Evolutionary conservation across 2,797 vertebrate species (phyloP), one percentile per base, ranked within the genome.

Genomic region (Eulemur albifrons): DNA sequence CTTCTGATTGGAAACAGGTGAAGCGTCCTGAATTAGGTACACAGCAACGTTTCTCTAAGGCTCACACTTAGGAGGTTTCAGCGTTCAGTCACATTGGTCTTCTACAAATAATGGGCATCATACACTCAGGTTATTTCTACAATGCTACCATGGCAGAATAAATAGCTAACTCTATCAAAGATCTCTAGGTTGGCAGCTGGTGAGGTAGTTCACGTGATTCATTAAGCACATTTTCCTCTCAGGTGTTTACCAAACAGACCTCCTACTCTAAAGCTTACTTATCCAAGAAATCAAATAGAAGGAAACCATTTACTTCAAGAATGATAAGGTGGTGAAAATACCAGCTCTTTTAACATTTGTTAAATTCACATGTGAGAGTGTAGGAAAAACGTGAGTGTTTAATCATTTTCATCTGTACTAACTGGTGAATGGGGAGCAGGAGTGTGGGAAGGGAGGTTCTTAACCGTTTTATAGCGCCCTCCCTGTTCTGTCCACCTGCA

Each of bases 81-180:
- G 83, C 2, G 38, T 77, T 82, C 25, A 2, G 52, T 89, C 90
- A 90, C 57, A 23, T 50, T 15, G 35, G 83, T 93, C 83, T 92
- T 97, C 87, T 92, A 72, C 82, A 97, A 97, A 98, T 95, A 97
- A 97, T 90, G 70, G 59, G 96, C 87, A 94, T 97, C 97, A 97
- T 95, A 87, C 90, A 86, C 38, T 43, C 27, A 10, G 57, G n/a
- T 45, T 76, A 80, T 32, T 77, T 96, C 93, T 90, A 88, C 40
- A 14, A 73, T 14, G 2, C 80, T 50, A 89, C 86, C 7, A 1
- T 93, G 90, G 82, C 87, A 92, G 87, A 96, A 93, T 87, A 95
- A 97, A 96, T 21, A 94, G 76, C 76, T 88, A 83, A 92, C 92
- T 96, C 0, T 87, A 76, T 82, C 80, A 80, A 95, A 97, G 86